These are phyloP conservation scores for Chiloscyllium plagiosum DNA, from an alignment of 2,113 vertebrate species.

Conservation along the genomic window DNA sequence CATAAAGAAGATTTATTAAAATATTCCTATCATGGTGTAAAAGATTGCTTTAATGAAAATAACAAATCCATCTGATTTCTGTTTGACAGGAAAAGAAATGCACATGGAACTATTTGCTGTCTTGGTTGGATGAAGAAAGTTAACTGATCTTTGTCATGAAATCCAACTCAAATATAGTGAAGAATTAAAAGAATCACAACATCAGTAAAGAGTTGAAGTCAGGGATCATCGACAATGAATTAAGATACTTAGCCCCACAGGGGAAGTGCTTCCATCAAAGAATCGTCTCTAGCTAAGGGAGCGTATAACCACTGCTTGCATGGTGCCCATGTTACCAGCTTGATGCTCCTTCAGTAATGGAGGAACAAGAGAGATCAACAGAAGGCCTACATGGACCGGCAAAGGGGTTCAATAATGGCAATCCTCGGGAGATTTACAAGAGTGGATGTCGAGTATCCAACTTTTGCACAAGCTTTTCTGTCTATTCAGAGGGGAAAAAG, in stretches of 20 bases:
- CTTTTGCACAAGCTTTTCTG: not conserved
- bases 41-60: not conserved
- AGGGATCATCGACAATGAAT: not conserved
- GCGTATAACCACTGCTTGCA: not conserved
- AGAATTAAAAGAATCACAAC: not conserved
- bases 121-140: not conserved
- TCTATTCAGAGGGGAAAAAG: not conserved
- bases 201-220: not conserved
- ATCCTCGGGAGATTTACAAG: not conserved
- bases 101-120: not conserved
- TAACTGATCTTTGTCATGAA: not conserved
- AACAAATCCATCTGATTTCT: not conserved
- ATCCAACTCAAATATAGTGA: not conserved
- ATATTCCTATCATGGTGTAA: not conserved
- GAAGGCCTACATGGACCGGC: not conserved
- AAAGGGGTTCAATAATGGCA: not conserved
- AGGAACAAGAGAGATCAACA: not conserved
- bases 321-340: not conserved
- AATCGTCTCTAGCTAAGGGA: not conserved
- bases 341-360: not conserved
- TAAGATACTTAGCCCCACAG: not conserved
- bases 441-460: not conserved
- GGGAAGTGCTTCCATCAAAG: not conserved
- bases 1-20: not conserved
- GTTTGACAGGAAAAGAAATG: not conserved